Evolutionary conservation across 1,140 invertebrate species (phyloP).

Genomic region (Drosophila pruinosa): DNA sequence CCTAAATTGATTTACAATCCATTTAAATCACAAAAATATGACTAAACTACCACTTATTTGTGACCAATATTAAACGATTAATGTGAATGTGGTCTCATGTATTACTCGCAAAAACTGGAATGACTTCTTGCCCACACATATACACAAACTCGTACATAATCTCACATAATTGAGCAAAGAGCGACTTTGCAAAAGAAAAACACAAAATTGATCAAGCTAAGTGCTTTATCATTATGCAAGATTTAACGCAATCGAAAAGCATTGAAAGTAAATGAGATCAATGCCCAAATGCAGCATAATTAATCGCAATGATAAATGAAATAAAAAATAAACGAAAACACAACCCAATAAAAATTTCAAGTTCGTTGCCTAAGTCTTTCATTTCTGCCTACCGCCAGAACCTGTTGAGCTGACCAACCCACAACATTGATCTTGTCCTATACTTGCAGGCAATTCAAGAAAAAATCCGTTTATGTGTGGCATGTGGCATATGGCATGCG

Average conservation of each 20-base stretch:
- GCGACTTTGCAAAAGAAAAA: neutral
- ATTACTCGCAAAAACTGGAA: constrained; percentile 1
- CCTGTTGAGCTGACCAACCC: constrained; percentile 66
- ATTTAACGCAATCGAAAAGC: constrained; percentile 25
- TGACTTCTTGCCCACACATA: neutral
- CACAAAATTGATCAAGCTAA: too few species aligned
- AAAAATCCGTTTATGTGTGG: neutral
- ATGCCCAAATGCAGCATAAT: constrained; percentile 34
- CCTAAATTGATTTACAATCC: neutral
- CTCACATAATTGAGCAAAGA: neutral
- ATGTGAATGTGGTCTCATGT: neutral
- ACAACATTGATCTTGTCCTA: constrained; percentile 77
- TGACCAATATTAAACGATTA: constrained; percentile 1
- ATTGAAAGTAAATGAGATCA: constrained; percentile 10
- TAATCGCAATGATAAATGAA: constrained; percentile 54
- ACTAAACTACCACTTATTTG: neutral
- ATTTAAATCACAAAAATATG: neutral
- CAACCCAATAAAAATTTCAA: constrained; percentile 51
- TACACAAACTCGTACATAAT: constrained; percentile 1
- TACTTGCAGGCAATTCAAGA: constrained; percentile 28
- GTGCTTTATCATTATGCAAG: constrained; percentile 57
- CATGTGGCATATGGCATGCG: constrained; percentile 22
- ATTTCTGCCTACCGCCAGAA: constrained; percentile 50
- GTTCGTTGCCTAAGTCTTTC: constrained; percentile 75
- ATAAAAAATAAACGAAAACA: neutral